Percentiles rank a stretch among this genome's conserved stretches.
Conservation (phyloP, 2,797 vertebrate genomes). For the Helicolenus hilgendorfi region DNA sequence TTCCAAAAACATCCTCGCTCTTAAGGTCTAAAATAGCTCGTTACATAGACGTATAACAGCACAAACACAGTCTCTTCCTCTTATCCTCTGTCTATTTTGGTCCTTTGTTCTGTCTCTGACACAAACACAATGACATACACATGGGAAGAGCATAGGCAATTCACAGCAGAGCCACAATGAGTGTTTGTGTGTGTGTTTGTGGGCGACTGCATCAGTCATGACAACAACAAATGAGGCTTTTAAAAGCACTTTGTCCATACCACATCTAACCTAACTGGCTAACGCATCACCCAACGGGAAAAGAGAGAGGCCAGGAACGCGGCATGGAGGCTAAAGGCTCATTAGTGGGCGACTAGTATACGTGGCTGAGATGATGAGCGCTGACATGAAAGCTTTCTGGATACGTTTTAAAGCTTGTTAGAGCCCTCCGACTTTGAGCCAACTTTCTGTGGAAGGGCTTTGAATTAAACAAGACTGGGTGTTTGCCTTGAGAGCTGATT, state of each 20-base stretch:
- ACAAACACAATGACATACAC: not conserved
- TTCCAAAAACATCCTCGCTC: not conserved
- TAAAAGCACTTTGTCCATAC: slow-evolving; percentile 19
- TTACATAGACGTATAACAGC: not conserved
- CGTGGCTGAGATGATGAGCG: slow-evolving; percentile 33
- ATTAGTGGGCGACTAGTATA: slow-evolving; percentile 18
- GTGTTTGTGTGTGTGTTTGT: not conserved
- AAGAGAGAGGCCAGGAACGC: not conserved
- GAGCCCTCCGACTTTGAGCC: slow-evolving; percentile 32
- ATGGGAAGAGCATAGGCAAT: not conserved
- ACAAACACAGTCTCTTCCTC: not conserved
- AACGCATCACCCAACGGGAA: not conserved
- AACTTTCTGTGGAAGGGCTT: slow-evolving; percentile 54
- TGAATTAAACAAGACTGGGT: slow-evolving; percentile 64
- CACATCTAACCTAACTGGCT: not conserved
- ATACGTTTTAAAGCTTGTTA: slow-evolving; percentile 59
- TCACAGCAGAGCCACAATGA: not conserved
- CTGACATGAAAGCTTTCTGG: slow-evolving; percentile 52
- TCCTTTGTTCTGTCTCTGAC: not conserved
- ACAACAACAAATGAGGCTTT: slow-evolving; percentile 32
- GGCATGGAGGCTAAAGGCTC: slow-evolving; percentile 31
- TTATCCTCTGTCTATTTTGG: not conserved
- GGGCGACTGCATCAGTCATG: not conserved
- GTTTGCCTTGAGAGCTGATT: slow-evolving; percentile 44
- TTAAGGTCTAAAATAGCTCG: not conserved